phyloP scores from a whole-genome alignment of 1,140 invertebrate species.

The Heterodera schachtii region DNA sequence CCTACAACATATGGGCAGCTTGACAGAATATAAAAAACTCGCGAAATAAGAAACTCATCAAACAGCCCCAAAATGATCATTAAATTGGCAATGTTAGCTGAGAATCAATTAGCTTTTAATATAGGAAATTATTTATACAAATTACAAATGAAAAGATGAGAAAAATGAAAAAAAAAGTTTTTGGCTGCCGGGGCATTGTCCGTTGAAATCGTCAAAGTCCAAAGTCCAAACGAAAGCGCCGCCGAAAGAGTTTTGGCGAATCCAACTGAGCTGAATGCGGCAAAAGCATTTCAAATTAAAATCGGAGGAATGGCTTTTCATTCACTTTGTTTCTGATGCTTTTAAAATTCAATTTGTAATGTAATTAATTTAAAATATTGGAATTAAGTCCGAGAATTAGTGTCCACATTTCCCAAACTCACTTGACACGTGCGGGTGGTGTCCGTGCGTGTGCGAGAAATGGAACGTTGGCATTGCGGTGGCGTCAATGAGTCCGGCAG shows the following conservation, averaged over 20 bases:
- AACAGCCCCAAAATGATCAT: too few species aligned
- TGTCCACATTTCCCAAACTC: constrained; percentile 68
- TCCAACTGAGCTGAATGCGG: constrained; percentile 84
- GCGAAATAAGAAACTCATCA: too few species aligned
- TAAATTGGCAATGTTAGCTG: too few species aligned
- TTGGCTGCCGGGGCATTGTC: constrained; percentile 68
- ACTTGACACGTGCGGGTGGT: constrained; percentile 36
- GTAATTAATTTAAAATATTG: too few species aligned
- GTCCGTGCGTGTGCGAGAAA: not conserved
- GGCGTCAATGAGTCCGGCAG: not conserved
- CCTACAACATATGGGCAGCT: too few species aligned
- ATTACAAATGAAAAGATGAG: too few species aligned
- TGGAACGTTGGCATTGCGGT: not conserved
- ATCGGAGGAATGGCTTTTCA: not conserved
- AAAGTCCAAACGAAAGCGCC: constrained; percentile 96
- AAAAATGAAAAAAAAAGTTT: too few species aligned
- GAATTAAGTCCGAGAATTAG: too few species aligned
- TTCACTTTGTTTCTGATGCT: constrained; percentile 38
- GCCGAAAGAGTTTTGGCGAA: constrained; percentile 83
- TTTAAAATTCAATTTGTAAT: too few species aligned
- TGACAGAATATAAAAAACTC: too few species aligned
- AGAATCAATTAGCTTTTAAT: too few species aligned
- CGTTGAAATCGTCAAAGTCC: constrained; percentile 93
- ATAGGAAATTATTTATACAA: too few species aligned
- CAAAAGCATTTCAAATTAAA: not conserved